These are phyloP conservation scores for Zoroaster sp. DNA, from an alignment of 53 echinoderm and acorn worm species.

Conservation along the genomic window DNA sequence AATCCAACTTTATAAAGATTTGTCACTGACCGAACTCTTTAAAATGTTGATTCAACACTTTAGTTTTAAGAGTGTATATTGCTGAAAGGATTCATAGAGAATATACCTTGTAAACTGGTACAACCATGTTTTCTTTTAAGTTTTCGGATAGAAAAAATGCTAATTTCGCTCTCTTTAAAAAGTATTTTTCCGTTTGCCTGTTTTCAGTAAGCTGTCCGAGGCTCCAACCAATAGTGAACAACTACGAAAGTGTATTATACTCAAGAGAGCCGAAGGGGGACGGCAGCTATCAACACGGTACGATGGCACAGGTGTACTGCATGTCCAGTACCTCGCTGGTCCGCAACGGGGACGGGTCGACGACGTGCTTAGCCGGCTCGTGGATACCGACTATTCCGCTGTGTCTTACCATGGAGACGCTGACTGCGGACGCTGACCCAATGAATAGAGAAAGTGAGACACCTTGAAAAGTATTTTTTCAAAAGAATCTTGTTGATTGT, in stretches of 20 bases:
- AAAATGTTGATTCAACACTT: too few species aligned
- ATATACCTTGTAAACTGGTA: too few species aligned
- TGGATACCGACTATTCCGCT: conserved; percentile 86
- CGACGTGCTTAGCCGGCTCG: conserved; percentile 76
- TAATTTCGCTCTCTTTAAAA: neutral
- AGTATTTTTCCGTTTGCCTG: neutral
- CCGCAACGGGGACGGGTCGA: conserved; percentile 56
- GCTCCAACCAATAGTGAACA: conserved; percentile 73
- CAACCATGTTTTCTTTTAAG: too few species aligned
- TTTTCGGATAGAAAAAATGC: too few species aligned
- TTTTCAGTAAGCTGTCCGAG: conserved; percentile 67
- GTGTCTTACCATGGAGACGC: conserved; percentile 61
- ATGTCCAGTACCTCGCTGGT: conserved; percentile 62
- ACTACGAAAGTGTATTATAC: conserved; percentile 69
- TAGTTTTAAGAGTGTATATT: too few species aligned
- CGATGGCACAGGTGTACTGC: conserved; percentile 78
- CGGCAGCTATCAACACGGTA: conserved; percentile 72
- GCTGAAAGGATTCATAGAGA: too few species aligned
- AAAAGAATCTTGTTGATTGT: too few species aligned
- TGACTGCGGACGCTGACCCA: conserved; percentile 52
- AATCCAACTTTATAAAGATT: too few species aligned
- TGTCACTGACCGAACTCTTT: too few species aligned
- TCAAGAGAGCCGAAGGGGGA: conserved; percentile 64
- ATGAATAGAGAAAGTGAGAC: conserved; percentile 34
- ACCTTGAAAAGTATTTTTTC: too few species aligned